phyloP scores from a whole-genome alignment of 2,888 invertebrate genomes.

The Limnephilus rhombicus region DNA sequence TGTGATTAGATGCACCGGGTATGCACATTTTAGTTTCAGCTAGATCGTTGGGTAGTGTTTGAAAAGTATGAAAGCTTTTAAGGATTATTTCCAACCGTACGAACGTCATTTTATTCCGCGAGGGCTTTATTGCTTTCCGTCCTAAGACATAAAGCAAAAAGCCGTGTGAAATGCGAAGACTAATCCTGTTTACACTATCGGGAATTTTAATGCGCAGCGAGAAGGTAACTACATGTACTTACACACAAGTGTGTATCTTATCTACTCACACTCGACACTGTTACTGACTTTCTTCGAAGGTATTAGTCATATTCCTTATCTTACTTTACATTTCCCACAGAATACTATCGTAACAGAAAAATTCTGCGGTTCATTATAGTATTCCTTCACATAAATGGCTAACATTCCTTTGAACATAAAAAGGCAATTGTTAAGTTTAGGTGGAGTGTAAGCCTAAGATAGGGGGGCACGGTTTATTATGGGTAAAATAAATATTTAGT shows the following conservation, averaged over 20 bases:
- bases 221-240: not conserved
- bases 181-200: not conserved
- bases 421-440: not conserved
- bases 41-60: not conserved
- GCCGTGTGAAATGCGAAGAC: not conserved
- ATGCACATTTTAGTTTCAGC: not conserved
- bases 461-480: not conserved
- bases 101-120: not conserved
- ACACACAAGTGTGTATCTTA: not conserved
- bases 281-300: not conserved
- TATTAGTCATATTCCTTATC: not conserved
- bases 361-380: not conserved
- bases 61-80: not conserved
- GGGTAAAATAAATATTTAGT: not conserved
- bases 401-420: not conserved
- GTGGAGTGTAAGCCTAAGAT: not conserved
- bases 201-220: not conserved
- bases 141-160: too few relatives aligned
- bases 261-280: not conserved
- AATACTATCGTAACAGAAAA: not conserved
- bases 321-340: not conserved
- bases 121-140: not conserved
- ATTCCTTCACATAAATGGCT: not conserved
- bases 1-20: not conserved
- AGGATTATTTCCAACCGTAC: not conserved